Base-by-base conservation (phyloP, 2,797 vertebrate species). In the Centroberyx gerrardi region DNA sequence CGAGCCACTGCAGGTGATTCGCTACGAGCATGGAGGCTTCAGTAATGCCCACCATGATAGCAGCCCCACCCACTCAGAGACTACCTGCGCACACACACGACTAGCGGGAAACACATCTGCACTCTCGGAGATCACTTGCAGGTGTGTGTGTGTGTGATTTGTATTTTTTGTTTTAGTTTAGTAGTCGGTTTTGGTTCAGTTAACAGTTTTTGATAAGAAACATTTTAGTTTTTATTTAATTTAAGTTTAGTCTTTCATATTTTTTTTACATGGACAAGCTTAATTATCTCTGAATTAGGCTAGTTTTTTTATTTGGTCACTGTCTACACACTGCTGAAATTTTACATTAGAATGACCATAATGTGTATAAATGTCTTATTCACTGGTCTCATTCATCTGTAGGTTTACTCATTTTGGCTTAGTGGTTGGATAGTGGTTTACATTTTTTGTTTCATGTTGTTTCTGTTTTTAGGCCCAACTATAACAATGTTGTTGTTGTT, bases 11-110 rank as follows among this genome's bases (percentile, higher is more conserved):
- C 97, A 98, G 89, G 97, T 99, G 8, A 96, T 98, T 79, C 95
- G 96, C 36, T 98, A 97, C 0, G 96, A 98, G 72, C 95, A 95
- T 22, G 96, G 97, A 62, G 97, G 97, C 49, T 97, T 97, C 91
- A 97, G 97, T 83, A 94, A 98, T 0, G 97, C 97, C 69, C 97
- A 99, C 70, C 96, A 98, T 84, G 97, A 99, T 90, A 99, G 97
- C 29, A 97, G 96, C 54, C 95, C 96, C 0, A 92, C 96, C 75
- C 96, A 95, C 77, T 94, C 95, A 0, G 96, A 98, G 80, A 97
- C 96, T 0, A 95, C 94, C 84, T 99, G 98, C 65, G 93, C 94
- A 14, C 98, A 99, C 83, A 98, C 98, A 1, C 97, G 96, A 62
- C 92, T 99, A 78, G 95, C 97, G 0, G 93, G 94, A 86, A 99